Percentiles rank a stretch among this genome's conserved stretches.
Evolutionary conservation across 2,797 vertebrate species (phyloP).

Genomic region (Ptychadena robeensis): DNA sequence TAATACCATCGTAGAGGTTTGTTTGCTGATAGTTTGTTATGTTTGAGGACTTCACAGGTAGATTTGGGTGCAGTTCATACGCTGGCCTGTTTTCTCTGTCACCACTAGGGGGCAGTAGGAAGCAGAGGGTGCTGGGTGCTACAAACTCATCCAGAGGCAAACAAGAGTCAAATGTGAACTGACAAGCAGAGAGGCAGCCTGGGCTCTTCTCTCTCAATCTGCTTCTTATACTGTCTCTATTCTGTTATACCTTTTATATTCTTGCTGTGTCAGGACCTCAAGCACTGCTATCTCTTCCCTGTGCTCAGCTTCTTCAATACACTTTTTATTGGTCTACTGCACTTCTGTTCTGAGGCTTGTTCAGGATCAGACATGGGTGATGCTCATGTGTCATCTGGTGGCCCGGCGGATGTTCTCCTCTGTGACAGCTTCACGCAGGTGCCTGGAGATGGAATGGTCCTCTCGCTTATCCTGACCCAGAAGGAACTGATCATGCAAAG

Average conservation of each 20-base stretch:
- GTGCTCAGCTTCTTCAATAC: neutral
- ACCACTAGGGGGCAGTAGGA: conserved; percentile 44
- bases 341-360: neutral
- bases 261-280: neutral
- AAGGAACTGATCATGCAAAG: conserved; percentile 76
- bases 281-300: neutral
- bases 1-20: too few relatives aligned
- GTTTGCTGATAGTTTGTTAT: too few relatives aligned
- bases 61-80: neutral
- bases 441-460: conserved; percentile 68
- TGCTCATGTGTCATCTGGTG: neutral
- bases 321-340: neutral
- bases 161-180: conserved; percentile 24
- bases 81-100: neutral
- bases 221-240: neutral
- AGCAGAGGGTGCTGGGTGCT: conserved; percentile 23
- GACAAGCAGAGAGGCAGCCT: neutral
- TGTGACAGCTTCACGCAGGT: conserved; percentile 74
- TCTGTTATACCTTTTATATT: neutral
- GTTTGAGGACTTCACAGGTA: neutral
- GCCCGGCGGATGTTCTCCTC: conserved; percentile 63
- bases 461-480: conserved; percentile 74
- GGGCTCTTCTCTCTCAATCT: neutral
- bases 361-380: conserved; percentile 10
- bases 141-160: neutral